Percentiles rank a stretch among this genome's conserved stretches.
phyloP scores from a whole-genome alignment of 2,113 vertebrate genomes.

The Anthoscopus minutus region DNA sequence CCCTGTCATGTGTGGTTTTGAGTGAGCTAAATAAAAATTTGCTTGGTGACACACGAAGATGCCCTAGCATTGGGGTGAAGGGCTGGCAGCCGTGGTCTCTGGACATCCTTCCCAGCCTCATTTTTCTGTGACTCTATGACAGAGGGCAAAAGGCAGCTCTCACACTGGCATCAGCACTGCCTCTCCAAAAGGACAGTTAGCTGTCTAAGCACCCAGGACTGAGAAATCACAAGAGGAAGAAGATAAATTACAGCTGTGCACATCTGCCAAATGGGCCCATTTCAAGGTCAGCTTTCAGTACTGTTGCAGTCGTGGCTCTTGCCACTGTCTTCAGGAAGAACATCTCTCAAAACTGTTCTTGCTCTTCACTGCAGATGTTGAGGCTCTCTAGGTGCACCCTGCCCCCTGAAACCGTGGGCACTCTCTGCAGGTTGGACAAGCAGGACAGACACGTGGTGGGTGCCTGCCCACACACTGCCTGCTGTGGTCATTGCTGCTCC shows the following conservation, averaged over 20 bases:
- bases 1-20: neutral
- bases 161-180: neutral
- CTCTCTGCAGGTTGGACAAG: neutral
- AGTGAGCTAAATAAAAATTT: neutral
- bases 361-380: neutral
- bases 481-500: neutral
- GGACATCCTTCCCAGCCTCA: neutral
- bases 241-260: neutral
- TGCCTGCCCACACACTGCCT: neutral
- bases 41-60: neutral
- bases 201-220: neutral
- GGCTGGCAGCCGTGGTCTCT: neutral
- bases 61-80: neutral
- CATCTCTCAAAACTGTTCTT: neutral
- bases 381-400: neutral
- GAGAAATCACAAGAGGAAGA: neutral
- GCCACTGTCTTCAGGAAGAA: neutral
- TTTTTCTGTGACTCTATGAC: neutral
- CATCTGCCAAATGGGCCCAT: neutral
- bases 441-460: neutral
- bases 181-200: neutral
- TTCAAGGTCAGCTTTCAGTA: slow-evolving; percentile 14
- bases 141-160: neutral
- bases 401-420: neutral
- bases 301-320: neutral